Base-by-base conservation (phyloP, 1,140 invertebrate genomes). In the Brachionus koreanus region DNA sequence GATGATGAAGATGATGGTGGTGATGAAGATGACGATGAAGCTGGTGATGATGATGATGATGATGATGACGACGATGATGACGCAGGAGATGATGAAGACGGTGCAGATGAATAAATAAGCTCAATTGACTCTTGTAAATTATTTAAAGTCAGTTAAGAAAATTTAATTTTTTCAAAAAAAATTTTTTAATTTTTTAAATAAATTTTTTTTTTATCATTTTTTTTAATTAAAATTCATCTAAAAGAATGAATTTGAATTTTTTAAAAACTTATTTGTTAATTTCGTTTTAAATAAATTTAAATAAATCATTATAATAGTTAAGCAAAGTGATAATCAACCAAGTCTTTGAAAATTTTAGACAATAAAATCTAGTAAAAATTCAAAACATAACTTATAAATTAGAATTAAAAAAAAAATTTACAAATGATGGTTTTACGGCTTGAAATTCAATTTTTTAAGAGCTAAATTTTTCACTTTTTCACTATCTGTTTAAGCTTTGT, bases 1-100 rank as follows among this genome's bases (percentile, higher is more conserved):
- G 82, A 83, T 23, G 82, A 65, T n/a, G 82, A 83, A 23, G 65
- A 69, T 23, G 65, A 69, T 16, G 65, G 39, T 5, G 65, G n/a
- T 3, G 65, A n/a, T 37, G 65, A 23, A 9, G 65, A 1, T 19
- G 35, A n/a, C 10, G 65, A 69, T 0, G 65, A 69, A n/a, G 65
- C 12, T 6, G 63, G 16, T n/a, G 65, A 37, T 9, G 65, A 69
- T 19, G 65, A 69, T 37, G 65, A 7, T 23, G 65, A 33, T 13
- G 65, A 65, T 12, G 63, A 69, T 19, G 65, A 39, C 12, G 65
- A 57, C 23, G 49, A 57, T n/a, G 49, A 57, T 16, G 49, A 57
- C 3, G 49, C n/a, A 16, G 49, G 49, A 6, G 49, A 57, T 57
- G 49, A 57, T 16, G n/a, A 69, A 37, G 35, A 37, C 19, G 49